Evolutionary conservation across 2,888 invertebrate species (phyloP).

Genomic region (Agonopterix alstromeriana): DNA sequence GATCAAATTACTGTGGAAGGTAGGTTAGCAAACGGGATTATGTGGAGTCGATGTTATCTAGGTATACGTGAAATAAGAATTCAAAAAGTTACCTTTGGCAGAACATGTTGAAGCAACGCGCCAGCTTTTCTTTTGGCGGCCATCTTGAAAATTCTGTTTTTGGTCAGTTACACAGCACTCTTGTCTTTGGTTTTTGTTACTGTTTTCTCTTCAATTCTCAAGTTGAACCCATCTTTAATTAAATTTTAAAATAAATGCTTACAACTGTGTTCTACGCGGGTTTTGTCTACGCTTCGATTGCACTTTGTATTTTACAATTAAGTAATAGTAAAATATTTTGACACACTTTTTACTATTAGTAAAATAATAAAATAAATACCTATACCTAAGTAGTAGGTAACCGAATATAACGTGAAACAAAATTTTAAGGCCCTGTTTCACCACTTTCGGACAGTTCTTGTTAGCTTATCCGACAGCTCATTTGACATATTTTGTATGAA

Average conservation of each 20-base stretch:
- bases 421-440: too few relatives aligned
- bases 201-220: constrained; percentile 27
- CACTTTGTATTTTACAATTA: neutral
- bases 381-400: neutral
- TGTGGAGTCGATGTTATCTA: constrained; percentile 25
- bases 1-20: constrained; percentile 4
- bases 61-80: constrained; percentile 34
- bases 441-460: too few relatives aligned
- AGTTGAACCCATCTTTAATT: constrained; percentile 44
- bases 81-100: constrained; percentile 66
- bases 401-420: too few relatives aligned
- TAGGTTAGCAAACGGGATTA: constrained; percentile 10
- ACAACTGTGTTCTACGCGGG: neutral
- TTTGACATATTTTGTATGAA: too few relatives aligned
- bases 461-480: too few relatives aligned
- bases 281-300: constrained; percentile 4
- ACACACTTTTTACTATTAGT: too few relatives aligned
- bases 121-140: constrained; percentile 86
- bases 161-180: constrained; percentile 52
- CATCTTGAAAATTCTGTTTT: constrained; percentile 66
- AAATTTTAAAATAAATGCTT: too few relatives aligned
- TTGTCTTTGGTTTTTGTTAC: constrained; percentile 48
- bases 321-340: neutral
- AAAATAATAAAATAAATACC: neutral
- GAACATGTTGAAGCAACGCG: constrained; percentile 82